phyloP scores from a whole-genome alignment of 2,888 invertebrate genomes.

The Hedya salicella region DNA sequence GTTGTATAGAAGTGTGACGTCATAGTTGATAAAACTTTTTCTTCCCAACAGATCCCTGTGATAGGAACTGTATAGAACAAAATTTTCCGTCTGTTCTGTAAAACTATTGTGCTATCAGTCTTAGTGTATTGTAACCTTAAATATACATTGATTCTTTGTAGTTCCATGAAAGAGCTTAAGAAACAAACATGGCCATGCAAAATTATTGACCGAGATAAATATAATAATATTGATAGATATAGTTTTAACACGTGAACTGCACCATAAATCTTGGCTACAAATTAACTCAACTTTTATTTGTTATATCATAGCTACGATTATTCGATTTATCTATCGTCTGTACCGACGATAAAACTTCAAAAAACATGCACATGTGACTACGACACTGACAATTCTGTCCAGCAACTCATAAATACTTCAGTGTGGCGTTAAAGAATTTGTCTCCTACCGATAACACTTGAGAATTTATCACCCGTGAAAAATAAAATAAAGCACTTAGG shows the following conservation, averaged over 20 bases:
- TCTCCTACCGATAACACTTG: neutral
- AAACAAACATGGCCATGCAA: too few species aligned
- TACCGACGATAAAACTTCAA: neutral
- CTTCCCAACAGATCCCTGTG: too few species aligned
- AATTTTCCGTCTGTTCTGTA: too few species aligned
- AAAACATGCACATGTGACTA: neutral
- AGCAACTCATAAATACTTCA: neutral
- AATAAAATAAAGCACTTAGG: constrained; percentile 6
- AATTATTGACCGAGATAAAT: too few species aligned
- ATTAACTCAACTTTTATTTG: neutral
- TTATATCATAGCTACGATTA: neutral
- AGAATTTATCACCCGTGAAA: constrained; percentile 13
- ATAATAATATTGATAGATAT: too few species aligned
- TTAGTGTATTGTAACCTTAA: too few species aligned
- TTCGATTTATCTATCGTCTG: neutral
- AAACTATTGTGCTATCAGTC: too few species aligned
- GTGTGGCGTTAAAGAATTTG: constrained; percentile 3
- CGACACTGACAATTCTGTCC: neutral
- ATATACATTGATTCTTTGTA: too few species aligned
- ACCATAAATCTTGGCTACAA: neutral
- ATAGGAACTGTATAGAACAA: too few species aligned
- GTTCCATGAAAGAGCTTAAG: too few species aligned
- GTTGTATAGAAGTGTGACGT: too few species aligned
- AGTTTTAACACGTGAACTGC: neutral
- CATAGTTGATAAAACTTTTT: too few species aligned